Evolutionary conservation across 2,888 invertebrate species (phyloP).

Genomic region (Norana najaformis): DNA sequence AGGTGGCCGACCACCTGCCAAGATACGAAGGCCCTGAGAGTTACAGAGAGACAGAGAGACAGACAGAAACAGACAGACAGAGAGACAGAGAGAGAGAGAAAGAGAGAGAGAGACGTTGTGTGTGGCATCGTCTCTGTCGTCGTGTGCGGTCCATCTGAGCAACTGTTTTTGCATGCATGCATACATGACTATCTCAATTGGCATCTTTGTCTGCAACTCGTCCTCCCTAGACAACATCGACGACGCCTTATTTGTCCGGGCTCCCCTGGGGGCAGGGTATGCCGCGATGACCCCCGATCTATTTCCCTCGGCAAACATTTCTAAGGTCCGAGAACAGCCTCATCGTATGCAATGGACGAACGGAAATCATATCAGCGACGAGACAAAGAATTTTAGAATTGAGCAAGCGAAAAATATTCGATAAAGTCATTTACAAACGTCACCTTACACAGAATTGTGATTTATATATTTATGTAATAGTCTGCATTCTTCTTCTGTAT

Average conservation of each 20-base stretch:
- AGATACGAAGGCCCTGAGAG: background rate
- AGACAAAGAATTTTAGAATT: background rate
- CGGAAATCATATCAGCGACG: background rate
- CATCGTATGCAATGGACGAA: background rate
- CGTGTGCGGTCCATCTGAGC: background rate
- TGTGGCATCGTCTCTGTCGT: background rate
- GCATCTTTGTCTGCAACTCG: background rate
- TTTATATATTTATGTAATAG: background rate
- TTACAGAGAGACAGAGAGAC: background rate
- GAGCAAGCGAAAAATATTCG: background rate
- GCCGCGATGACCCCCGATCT: background rate
- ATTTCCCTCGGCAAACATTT: slow-evolving; percentile 24
- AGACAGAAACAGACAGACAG: background rate
- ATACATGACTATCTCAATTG: slow-evolving; percentile 20
- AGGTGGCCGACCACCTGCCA: background rate
- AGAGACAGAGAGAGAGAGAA: background rate
- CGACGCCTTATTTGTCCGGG: slow-evolving; percentile 18
- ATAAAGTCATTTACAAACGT: background rate
- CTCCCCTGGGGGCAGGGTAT: background rate
- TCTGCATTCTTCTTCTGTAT: background rate
- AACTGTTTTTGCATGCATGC: no score
- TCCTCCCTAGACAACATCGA: background rate
- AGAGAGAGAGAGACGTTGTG: background rate
- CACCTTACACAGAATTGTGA: background rate
- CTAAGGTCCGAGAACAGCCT: slow-evolving; percentile 3